Conservation (phyloP, 2,888 invertebrate genomes). For the Dioctria linearis region DNA sequence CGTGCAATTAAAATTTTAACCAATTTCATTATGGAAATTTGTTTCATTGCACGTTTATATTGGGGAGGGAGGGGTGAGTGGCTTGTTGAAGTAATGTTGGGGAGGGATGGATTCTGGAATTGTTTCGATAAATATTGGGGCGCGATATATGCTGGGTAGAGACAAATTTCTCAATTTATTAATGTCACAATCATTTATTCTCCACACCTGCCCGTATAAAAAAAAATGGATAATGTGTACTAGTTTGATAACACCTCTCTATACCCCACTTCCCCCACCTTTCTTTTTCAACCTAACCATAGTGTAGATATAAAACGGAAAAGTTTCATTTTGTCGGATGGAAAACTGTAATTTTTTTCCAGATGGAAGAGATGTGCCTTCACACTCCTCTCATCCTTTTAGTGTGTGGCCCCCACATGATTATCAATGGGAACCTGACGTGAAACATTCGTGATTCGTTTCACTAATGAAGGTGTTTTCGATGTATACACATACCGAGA, state of each 20-base stretch:
- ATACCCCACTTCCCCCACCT: background rate
- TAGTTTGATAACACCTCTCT: background rate
- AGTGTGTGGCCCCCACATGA: no score
- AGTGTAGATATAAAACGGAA: no score
- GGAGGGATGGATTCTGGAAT: background rate
- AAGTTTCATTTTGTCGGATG: no score
- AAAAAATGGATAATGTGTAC: background rate
- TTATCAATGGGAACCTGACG: background rate
- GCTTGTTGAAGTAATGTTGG: background rate
- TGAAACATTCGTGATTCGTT: slow-evolving; percentile 51
- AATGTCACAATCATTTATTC: background rate
- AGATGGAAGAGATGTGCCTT: no score
- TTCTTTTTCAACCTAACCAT: no score
- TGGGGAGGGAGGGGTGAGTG: background rate
- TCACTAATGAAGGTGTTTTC: slow-evolving; percentile 51
- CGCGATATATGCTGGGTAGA: background rate
- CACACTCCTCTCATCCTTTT: no score
- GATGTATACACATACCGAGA: background rate
- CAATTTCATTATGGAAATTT: background rate
- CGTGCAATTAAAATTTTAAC: slow-evolving; percentile 10
- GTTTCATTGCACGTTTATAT: background rate
- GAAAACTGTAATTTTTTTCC: no score
- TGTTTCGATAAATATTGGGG: background rate
- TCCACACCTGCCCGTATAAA: background rate
- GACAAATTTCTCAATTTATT: background rate